phyloP scores from a whole-genome alignment of 2,888 invertebrate species.

The Lissonota sp. region DNA sequence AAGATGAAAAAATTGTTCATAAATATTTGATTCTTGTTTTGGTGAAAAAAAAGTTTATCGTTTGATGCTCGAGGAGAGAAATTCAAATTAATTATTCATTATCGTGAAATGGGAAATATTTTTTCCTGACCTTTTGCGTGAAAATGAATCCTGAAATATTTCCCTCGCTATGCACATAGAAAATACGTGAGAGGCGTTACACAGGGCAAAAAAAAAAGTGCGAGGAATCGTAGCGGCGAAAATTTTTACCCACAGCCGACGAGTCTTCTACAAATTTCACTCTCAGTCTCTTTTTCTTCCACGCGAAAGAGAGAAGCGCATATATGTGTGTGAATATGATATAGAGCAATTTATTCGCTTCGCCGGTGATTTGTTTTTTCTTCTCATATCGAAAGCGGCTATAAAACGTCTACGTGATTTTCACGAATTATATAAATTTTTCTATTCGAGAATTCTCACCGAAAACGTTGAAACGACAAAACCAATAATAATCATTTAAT shows the following conservation, averaged over 20 bases:
- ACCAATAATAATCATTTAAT: background rate
- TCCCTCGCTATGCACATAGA: background rate
- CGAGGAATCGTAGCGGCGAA: constrained; percentile 45
- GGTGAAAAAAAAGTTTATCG: too few species aligned
- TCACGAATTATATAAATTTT: constrained; percentile 13
- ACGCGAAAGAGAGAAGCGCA: constrained; percentile 10
- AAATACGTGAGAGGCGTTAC: constrained; percentile 34
- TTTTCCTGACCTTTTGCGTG: too few species aligned
- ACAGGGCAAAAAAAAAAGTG: constrained; percentile 25
- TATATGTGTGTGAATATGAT: constrained; percentile 2
- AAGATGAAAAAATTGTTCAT: too few species aligned
- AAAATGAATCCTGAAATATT: too few species aligned
- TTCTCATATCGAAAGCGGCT: constrained; percentile 59
- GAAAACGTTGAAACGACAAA: constrained; percentile 35
- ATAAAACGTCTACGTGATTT: constrained; percentile 47
- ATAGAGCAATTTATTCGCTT: constrained; percentile 33
- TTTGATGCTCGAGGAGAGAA: too few species aligned
- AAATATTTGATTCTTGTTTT: too few species aligned
- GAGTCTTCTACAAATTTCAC: constrained; percentile 24
- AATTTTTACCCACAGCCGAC: constrained; percentile 41
- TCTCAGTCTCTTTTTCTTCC: constrained; percentile 1
- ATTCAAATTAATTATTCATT: too few species aligned
- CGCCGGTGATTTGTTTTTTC: constrained; percentile 32
- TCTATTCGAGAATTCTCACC: constrained; percentile 26
- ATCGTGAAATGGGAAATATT: too few species aligned